A percentile compares a stretch with the other conserved stretches of the same genome.
Evolutionary conservation across 2,888 invertebrate species (phyloP).

Genomic region (Mamestra brassicae): DNA sequence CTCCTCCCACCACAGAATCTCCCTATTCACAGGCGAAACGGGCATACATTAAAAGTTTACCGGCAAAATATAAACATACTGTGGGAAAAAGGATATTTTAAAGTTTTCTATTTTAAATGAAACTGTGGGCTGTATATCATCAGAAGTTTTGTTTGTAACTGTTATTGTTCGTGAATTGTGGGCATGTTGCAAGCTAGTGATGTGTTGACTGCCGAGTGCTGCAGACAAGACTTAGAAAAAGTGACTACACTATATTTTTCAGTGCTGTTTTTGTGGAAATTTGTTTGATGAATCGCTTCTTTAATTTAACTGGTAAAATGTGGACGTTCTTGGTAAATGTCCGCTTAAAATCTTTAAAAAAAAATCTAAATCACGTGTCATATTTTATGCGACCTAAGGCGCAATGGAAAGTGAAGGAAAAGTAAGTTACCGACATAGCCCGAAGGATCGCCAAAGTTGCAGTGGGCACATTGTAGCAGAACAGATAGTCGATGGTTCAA

Average conservation of each 20-base stretch:
- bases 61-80: constrained; percentile 84
- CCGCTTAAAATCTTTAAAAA: too few species aligned
- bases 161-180: constrained; percentile 62
- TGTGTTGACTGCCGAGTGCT: constrained; percentile 44
- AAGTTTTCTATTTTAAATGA: constrained; percentile 67
- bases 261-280: background rate
- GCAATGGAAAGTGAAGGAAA: too few species aligned
- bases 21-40: constrained; percentile 81
- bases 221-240: constrained; percentile 5
- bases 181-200: constrained; percentile 41
- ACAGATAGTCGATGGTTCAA: too few species aligned
- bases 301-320: too few species aligned
- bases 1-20: constrained; percentile 59
- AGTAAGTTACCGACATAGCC: too few species aligned
- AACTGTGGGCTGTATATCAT: constrained; percentile 62
- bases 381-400: too few species aligned
- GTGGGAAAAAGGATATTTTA: constrained; percentile 62
- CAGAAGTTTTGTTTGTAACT: constrained; percentile 56
- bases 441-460: too few species aligned
- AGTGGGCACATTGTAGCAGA: too few species aligned
- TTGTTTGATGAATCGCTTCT: background rate
- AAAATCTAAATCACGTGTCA: too few species aligned
- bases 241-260: background rate
- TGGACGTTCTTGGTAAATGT: too few species aligned
- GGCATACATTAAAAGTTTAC: constrained; percentile 89